Base-by-base conservation (phyloP, 2,797 vertebrate species). In the Cyclopterus lumpus region DNA sequence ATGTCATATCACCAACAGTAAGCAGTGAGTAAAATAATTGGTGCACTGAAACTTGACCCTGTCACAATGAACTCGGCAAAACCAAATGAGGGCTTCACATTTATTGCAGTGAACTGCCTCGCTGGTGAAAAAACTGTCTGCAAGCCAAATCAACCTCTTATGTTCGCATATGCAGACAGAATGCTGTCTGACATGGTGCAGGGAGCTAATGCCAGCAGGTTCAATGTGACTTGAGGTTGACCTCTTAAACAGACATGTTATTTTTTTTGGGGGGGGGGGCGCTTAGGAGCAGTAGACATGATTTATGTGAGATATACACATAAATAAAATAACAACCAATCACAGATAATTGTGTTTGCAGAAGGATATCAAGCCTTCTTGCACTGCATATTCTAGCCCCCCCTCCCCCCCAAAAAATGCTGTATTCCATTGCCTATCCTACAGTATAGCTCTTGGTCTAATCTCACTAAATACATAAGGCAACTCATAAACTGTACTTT, bases 401-500 rank as follows among this genome's bases (percentile, higher is more conserved):
- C 26, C 26, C 26, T 26, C 51, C 14, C 38, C 11, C 38, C 38
- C 9, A 11, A 40, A 3, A 53, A 12, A 53, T 6, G 22, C 10
- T 44, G 44, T 55, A 71, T 48, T 54, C 75, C 26, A 58, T 55
- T 32, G 8, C 24, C 59, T 46, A 32, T 62, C 76, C 46, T 36
- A 2, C 10, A 11, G 26, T 18, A 57, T n/a, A 48, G 11, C 54
- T 72, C 30, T 28, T 9, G 30, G 10, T 18, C 32, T 54, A 8
- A 75, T 68, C 48, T 59, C 46, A 53, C 26, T 60, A 64, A 36
- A 20, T 66, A 40, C 61, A 59, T 28, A 36, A 46, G 62, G 64
- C 58, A 66, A 73, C 79, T 81, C 82, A 82, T 88, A 63, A 78
- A 61, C 66, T 64, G 30, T 32, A 38, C 51, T 66, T 70, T 49